A percentile compares a stretch with the other conserved stretches of the same genome.
These are phyloP conservation scores for Elegia similella DNA, from an alignment of 2,888 invertebrate genomes.

Conservation along the genomic window DNA sequence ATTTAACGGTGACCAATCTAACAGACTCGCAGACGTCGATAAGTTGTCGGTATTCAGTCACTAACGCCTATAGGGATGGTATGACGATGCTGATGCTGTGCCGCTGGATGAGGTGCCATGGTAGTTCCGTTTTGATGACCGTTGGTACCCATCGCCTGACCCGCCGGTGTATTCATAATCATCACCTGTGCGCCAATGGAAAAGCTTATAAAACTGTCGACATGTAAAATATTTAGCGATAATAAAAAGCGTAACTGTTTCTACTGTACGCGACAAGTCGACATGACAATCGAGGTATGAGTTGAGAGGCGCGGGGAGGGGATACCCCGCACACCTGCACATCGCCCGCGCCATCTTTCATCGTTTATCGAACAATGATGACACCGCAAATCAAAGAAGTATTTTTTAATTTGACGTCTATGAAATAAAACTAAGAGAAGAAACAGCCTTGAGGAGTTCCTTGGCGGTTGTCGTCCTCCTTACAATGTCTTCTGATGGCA, in stretches of 20 bases:
- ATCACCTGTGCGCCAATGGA: slow-evolving; percentile 52
- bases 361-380: too few species aligned
- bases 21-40: slow-evolving; percentile 31
- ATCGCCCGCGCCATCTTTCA: too few species aligned
- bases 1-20: slow-evolving; percentile 22
- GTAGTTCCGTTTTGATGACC: slow-evolving; percentile 69
- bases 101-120: slow-evolving; percentile 59
- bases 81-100: slow-evolving; percentile 66
- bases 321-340: too few species aligned
- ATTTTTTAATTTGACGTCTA: too few species aligned
- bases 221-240: slow-evolving; percentile 27
- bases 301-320: too few species aligned
- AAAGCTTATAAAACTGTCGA: neutral
- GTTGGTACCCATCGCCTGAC: slow-evolving; percentile 74
- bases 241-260: slow-evolving; percentile 26
- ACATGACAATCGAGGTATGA: too few species aligned
- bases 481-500: too few species aligned
- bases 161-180: slow-evolving; percentile 77
- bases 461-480: too few species aligned
- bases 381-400: too few species aligned
- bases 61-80: slow-evolving; percentile 77
- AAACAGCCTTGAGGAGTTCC: too few species aligned
- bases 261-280: too few species aligned
- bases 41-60: slow-evolving; percentile 34
- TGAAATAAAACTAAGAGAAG: too few species aligned